Evolutionary conservation across 2,113 vertebrate species (phyloP).

Genomic region (Lethenteron camtschaticum): DNA sequence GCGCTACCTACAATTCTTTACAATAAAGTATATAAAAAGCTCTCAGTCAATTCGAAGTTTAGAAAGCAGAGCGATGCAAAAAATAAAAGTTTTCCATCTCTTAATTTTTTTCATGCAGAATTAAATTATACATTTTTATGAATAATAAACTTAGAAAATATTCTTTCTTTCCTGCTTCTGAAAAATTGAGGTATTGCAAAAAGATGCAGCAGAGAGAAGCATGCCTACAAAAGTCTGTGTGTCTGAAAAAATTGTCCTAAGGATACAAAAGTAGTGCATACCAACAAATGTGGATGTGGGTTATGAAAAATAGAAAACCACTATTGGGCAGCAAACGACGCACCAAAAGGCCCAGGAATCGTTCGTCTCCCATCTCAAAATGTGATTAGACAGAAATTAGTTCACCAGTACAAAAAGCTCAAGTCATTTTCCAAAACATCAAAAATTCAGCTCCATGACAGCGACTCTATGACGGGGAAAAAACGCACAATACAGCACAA

Average conservation of each 20-base stretch:
- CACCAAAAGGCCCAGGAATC: slow-evolving; percentile 94
- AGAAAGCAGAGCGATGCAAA: slow-evolving; percentile 6
- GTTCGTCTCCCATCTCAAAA: slow-evolving; percentile 97
- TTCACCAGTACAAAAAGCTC: slow-evolving; percentile 94
- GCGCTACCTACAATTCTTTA: slow-evolving; percentile 5
- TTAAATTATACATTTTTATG: slow-evolving; percentile 6
- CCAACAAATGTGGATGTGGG: slow-evolving; percentile 96
- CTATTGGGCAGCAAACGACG: slow-evolving; percentile 24
- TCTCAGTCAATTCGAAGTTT: slow-evolving; percentile 6
- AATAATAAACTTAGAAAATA: slow-evolving; percentile 6
- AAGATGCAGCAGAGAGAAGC: slow-evolving; percentile 99
- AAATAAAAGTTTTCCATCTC: slow-evolving; percentile 6
- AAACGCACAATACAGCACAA: slow-evolving; percentile 84
- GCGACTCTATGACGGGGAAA: slow-evolving; percentile 50
- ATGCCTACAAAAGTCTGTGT: slow-evolving; percentile 98
- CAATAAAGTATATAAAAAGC: slow-evolving; percentile 6
- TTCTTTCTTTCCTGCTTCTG: slow-evolving; percentile 25
- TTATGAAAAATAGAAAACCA: slow-evolving; percentile 99
- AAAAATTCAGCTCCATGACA: slow-evolving; percentile 64
- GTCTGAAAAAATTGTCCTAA: slow-evolving; percentile 89
- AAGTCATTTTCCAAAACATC: slow-evolving; percentile 28
- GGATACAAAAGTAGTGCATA: slow-evolving; percentile 99
- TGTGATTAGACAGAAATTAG: slow-evolving; percentile 97
- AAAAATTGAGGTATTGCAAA: slow-evolving; percentile 99
- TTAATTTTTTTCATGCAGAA: slow-evolving; percentile 6